Base-by-base conservation (phyloP, 2,797 vertebrate genomes). In the Malurus splendens region DNA sequence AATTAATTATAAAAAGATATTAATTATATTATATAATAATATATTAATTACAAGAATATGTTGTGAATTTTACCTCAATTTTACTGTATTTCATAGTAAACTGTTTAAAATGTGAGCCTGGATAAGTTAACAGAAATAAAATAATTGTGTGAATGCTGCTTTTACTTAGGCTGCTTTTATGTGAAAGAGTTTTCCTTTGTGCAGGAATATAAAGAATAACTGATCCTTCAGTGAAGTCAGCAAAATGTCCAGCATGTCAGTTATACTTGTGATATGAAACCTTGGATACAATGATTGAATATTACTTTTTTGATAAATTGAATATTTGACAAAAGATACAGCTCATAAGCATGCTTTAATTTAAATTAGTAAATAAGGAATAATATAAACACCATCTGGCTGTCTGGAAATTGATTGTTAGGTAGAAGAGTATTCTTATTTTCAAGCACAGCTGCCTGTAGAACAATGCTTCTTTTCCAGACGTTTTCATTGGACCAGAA, bases 191-290 rank as follows among this genome's bases (percentile, higher is more conserved):
- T 32, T 75, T 75, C 17, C 3, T 16, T 36, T 30, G n/a, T 56
- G 6, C 4, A 73, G 5, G 9, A 41, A 41, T 51, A n/a, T 62
- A 32, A 81, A 61, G 23, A 39, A 42, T 24, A 61, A 1, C 9
- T 73, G 18, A 41, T 48, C 17, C 5, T 74, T 66, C 42, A 74
- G 7, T 30, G 3, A 81, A 72, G 10, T 15, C 24, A 86, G 9
- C 25, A 75, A 71, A 38, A 48, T 55, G 2, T 10, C 30, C 9
- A 41, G 25, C 0, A 0, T 10, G 4, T 66, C 23, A 17, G 17
- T 70, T 67, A 64, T 17, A 25, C 3, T 8, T 45, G 2, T 23
- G 3, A 1, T 28, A 60, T n/a, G 54, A 55, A 60, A 30, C 3
- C 5, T 32, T 66, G 12, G 4, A 44, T 65, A 47, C 3, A 55